A percentile compares a stretch with the other conserved stretches of the same genome.
phyloP scores from a whole-genome alignment of 2,797 vertebrate species.

The Discoglossus pictus region DNA sequence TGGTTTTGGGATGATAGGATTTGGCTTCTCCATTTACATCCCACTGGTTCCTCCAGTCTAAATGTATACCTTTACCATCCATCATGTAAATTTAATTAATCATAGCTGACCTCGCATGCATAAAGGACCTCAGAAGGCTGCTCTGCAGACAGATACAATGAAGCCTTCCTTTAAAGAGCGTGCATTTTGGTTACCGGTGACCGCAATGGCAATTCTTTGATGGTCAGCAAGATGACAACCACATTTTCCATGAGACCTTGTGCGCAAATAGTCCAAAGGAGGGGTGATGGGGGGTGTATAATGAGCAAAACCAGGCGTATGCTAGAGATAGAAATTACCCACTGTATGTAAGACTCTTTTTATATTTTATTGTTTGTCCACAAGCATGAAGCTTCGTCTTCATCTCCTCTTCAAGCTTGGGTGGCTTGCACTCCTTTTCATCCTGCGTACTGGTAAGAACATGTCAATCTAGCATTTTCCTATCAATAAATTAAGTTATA shows the following conservation, averaged over 20 bases:
- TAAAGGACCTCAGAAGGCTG: neutral
- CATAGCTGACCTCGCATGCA: no score
- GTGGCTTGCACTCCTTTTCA: neutral
- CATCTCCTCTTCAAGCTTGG: neutral
- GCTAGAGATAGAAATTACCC: neutral
- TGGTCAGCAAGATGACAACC: slow-evolving; percentile 13
- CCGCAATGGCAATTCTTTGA: slow-evolving; percentile 9
- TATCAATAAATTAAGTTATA: no score
- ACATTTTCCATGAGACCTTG: slow-evolving; percentile 28
- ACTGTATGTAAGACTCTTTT: neutral
- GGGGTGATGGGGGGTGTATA: neutral
- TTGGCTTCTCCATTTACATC: no score
- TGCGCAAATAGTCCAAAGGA: neutral
- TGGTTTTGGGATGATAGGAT: no score
- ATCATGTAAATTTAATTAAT: no score
- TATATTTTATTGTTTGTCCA: neutral
- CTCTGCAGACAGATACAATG: neutral
- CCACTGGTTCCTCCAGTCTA: no score
- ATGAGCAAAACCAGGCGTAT: neutral
- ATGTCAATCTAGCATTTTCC: neutral
- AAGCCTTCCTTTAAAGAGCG: neutral
- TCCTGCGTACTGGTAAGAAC: neutral
- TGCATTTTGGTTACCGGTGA: neutral
- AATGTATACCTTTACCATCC: no score
- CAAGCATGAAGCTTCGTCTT: slow-evolving; percentile 9